These are phyloP conservation scores for Chiloscyllium plagiosum DNA, from an alignment of 2,113 vertebrate genomes.

Conservation along the genomic window DNA sequence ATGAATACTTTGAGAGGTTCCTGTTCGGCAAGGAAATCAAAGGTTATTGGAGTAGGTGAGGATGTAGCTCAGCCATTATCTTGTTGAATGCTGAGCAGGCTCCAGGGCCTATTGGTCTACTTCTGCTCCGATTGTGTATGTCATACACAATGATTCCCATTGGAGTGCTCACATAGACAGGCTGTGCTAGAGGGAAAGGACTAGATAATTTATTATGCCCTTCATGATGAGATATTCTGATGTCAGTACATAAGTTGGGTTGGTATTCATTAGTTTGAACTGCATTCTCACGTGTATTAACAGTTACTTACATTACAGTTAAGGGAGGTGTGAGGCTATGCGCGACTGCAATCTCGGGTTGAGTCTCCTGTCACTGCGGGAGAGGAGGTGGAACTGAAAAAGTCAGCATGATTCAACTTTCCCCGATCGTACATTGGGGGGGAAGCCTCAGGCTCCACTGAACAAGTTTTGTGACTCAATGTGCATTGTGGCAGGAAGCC, in stretches of 20 bases:
- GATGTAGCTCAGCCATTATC: no score
- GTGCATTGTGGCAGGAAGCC: not conserved
- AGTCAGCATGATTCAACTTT: slow-evolving; percentile 13
- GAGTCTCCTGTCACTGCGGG: not conserved
- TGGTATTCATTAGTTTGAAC: not conserved
- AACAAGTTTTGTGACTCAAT: not conserved
- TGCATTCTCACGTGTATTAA: not conserved
- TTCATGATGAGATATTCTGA: not conserved
- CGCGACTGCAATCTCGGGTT: not conserved
- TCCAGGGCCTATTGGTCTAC: not conserved
- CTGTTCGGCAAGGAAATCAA: no score
- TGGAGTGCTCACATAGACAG: not conserved
- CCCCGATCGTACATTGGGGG: not conserved
- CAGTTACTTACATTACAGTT: not conserved
- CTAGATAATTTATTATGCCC: not conserved
- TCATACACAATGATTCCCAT: not conserved
- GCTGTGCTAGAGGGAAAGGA: not conserved
- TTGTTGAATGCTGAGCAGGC: no score
- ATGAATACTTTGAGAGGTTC: no score
- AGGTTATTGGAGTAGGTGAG: no score
- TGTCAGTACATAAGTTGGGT: not conserved
- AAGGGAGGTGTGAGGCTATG: not conserved
- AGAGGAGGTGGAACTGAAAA: not conserved
- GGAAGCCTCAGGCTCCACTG: not conserved
- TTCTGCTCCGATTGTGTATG: no score